A percentile compares a stretch with the other conserved stretches of the same genome.
These are phyloP conservation scores for Pseudomyrmex pallidus DNA, from an alignment of 1,140 invertebrate species.

Conservation along the genomic window DNA sequence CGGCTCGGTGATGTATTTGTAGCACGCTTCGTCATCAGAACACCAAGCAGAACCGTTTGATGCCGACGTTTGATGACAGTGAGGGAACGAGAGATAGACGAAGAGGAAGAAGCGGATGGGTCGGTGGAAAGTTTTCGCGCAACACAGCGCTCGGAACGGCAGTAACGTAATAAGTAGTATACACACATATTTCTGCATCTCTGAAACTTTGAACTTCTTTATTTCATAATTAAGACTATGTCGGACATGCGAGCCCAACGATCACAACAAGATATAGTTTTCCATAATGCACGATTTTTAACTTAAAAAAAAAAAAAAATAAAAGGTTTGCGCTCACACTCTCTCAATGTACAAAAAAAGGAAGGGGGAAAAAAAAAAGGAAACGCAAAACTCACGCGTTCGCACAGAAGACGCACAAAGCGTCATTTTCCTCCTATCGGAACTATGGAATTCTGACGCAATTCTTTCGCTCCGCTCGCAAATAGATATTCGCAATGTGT, in stretches of 20 bases:
- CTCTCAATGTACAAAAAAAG: conserved; percentile 41
- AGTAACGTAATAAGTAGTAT: neutral
- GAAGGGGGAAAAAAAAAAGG: conserved; percentile 17
- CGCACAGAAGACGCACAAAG: conserved; percentile 52
- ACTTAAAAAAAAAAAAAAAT: conserved; percentile 68
- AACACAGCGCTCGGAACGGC: conserved; percentile 10
- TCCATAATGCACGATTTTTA: conserved; percentile 73
- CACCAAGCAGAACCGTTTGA: conserved; percentile 47
- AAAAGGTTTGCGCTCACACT: conserved; percentile 58
- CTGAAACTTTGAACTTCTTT: conserved; percentile 78
- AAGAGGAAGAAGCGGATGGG: neutral
- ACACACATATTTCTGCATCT: conserved; percentile 27
- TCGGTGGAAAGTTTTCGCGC: conserved; percentile 30
- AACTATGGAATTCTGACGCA: conserved; percentile 59
- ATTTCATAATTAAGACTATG: conserved; percentile 82
- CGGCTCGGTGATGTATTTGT: conserved; percentile 29
- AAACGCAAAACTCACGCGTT: conserved; percentile 44
- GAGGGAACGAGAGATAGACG: conserved; percentile 1
- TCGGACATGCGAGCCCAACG: conserved; percentile 75
- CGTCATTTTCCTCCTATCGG: conserved; percentile 14
- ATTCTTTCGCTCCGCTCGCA: conserved; percentile 43
- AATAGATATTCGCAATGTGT: conserved; percentile 43
- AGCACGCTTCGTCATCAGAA: conserved; percentile 33
- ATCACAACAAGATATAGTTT: conserved; percentile 85
- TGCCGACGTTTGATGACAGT: conserved; percentile 23